A percentile compares a stretch with the other conserved stretches of the same genome.
phyloP scores from a whole-genome alignment of 2,797 vertebrate species.

The Perodicticus potto region DNA sequence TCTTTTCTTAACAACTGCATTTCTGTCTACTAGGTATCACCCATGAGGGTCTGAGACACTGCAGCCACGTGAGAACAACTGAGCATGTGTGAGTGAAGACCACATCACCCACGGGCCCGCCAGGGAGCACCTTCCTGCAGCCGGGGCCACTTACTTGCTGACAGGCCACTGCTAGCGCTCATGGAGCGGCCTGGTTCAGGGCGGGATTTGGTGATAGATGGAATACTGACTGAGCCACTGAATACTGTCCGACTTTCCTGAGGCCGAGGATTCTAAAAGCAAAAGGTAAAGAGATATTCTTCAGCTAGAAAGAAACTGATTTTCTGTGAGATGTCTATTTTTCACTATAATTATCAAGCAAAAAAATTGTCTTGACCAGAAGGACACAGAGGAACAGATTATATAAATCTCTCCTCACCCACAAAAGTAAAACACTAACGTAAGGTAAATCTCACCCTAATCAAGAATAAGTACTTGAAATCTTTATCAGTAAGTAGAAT shows the following conservation, averaged over 20 bases:
- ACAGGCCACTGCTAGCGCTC: constrained; percentile 98
- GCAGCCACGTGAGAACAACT: fast-evolving
- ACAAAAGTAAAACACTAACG: neutral
- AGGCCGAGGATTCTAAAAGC: constrained; percentile 94
- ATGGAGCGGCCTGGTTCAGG: constrained; percentile 97
- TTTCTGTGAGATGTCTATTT: neutral
- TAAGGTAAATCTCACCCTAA: constrained; percentile 7
- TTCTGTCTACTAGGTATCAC: fast-evolving
- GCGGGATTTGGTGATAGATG: constrained; percentile 96
- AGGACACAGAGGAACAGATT: neutral
- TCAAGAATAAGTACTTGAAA: constrained; percentile 64
- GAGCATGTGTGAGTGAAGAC: neutral
- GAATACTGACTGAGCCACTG: constrained; percentile 98
- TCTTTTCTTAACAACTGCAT: neutral
- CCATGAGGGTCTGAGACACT: neutral
- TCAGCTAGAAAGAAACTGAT: neutral
- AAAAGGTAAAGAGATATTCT: constrained; percentile 66
- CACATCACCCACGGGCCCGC: fast-evolving
- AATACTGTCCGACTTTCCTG: constrained; percentile 96
- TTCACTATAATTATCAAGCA: neutral
- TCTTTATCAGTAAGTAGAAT: constrained; percentile 52
- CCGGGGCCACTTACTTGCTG: constrained; percentile 93
- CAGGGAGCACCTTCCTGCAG: neutral
- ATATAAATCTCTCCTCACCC: neutral
- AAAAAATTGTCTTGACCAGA: neutral